Evolutionary conservation across 2,797 vertebrate species (phyloP), one percentile per base, ranked within the genome.

Genomic region (Ceyx erithaca): DNA sequence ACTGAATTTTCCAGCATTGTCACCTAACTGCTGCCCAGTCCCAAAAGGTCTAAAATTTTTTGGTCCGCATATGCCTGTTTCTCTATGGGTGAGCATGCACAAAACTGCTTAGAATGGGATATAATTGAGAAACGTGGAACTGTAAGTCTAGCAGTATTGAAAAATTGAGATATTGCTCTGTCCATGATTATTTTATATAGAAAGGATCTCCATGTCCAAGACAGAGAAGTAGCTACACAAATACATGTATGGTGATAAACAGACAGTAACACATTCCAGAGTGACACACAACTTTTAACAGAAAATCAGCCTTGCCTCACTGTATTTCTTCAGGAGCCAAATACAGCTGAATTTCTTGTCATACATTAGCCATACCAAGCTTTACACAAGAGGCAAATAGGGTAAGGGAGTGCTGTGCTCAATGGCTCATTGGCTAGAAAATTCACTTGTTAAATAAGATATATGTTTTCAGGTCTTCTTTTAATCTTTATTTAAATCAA

Each of bases 391-490:
- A 89, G 37, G 80, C 14, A 80, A 80, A 89, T 20, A n/a, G 66
- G 55, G 40, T 72, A 80, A 93, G 43, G 57, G 31, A 58, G 14
- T 83, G 73, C 43, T 84, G 11, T 62, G 64, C 72, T 90, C 79
- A 89, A 58, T 85, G 89, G 71, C 71, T 90, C 86, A 80, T 40
- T 92, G 93, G 87, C 81, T 89, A 92, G 70, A 94, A 95, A 89
- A 92, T 85, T 89, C 63, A 52, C 85, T 93, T 89, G 35, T 80
- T 95, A 94, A 93, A 83, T 37, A 87, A 73, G 62, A 80, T 80
- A 85, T 84, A 87, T 79, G 18, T 92, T 95, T 89, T 45, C 72
- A 89, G 25, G 63, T 93, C 76, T 87, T 93, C 76, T 78, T 62
- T 92, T 87, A 0, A 0, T 85, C 63, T 48, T 89, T 43, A 87